Conservation (phyloP, 2,888 invertebrate species). For the Amiota mariae region DNA sequence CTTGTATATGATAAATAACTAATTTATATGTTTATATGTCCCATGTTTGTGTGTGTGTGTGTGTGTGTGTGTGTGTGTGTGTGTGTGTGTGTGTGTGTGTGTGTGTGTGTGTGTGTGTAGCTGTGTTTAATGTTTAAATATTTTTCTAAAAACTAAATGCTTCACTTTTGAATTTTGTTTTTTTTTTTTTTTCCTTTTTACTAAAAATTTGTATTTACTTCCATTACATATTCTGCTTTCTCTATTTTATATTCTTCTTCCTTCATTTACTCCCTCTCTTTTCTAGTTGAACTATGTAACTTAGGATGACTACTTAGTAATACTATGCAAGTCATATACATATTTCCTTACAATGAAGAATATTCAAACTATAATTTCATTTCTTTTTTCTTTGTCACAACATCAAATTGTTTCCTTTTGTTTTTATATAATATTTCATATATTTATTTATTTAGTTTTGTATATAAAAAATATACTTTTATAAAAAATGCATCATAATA, state of each 20-base stretch:
- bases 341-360: too few species aligned
- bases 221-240: conserved; percentile 15
- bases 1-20: too few species aligned
- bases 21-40: too few species aligned
- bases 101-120: too few species aligned
- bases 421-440: neutral
- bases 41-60: conserved; percentile 35
- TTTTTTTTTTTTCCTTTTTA: conserved; percentile 15
- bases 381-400: too few species aligned
- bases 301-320: too few species aligned
- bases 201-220: conserved; percentile 13
- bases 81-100: conserved; percentile 29
- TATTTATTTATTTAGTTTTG: neutral
- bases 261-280: neutral
- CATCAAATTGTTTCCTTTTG: neutral
- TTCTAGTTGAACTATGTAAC: neutral
- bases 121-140: conserved; percentile 12
- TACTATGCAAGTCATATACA: too few species aligned
- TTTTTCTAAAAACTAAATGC: conserved; percentile 39
- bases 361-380: too few species aligned
- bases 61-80: conserved; percentile 30
- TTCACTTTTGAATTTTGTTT: conserved; percentile 35
- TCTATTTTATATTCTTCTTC: neutral
- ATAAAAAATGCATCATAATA: conserved; percentile 22
- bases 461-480: conserved; percentile 24